phyloP scores from a whole-genome alignment of 2,888 invertebrate species.

The Limnephilus rhombicus region DNA sequence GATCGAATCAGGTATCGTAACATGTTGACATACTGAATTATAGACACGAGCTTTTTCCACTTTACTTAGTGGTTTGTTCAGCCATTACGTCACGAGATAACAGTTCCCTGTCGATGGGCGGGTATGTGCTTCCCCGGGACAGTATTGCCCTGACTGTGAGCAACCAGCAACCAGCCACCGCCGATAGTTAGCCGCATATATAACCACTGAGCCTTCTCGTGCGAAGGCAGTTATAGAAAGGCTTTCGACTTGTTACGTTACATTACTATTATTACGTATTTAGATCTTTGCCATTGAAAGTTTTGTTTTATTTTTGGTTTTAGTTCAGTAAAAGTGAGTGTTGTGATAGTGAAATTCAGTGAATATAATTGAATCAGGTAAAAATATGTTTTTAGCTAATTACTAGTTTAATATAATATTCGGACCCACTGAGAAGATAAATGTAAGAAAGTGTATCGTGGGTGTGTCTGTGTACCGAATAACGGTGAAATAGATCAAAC shows the following conservation, averaged over 20 bases:
- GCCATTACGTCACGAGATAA: not conserved
- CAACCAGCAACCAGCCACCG: not conserved
- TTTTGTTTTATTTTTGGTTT: slow-evolving; percentile 33
- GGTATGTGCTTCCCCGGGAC: not conserved
- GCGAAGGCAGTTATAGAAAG: slow-evolving; percentile 2
- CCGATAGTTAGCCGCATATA: slow-evolving; percentile 34
- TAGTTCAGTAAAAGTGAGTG: slow-evolving; percentile 22
- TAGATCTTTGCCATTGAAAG: slow-evolving; percentile 22
- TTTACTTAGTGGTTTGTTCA: not conserved
- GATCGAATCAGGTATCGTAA: not conserved
- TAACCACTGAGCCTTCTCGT: slow-evolving; percentile 9
- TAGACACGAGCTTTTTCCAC: not conserved
- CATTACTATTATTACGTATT: not conserved
- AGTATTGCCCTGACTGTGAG: not conserved
- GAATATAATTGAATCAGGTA: slow-evolving; percentile 30
- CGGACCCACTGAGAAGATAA: not conserved
- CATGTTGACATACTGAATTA: not conserved
- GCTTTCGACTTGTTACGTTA: slow-evolving; percentile 31
- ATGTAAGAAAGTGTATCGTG: not conserved
- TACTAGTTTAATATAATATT: not conserved
- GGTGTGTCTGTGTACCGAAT: not conserved
- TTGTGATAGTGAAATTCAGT: slow-evolving; percentile 37
- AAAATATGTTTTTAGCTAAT: not conserved
- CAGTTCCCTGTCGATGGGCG: not conserved
- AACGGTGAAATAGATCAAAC: not conserved